Conservation (phyloP, 2,888 invertebrate genomes). For the Pachymerium ferrugineum region DNA sequence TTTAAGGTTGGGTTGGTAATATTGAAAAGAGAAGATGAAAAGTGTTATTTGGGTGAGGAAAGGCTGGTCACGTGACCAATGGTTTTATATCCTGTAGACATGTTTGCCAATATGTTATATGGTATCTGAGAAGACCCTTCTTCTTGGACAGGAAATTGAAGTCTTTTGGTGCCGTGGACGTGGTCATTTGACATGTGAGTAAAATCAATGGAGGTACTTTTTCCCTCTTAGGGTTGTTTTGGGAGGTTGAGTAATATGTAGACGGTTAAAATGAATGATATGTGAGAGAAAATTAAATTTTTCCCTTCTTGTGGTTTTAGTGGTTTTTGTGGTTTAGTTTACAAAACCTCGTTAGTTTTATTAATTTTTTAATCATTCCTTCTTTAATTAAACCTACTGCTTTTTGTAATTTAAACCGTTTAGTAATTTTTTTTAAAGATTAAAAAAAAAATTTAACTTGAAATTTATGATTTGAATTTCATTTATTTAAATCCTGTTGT, state of each 20-base stretch:
- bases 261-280: neutral
- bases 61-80: neutral
- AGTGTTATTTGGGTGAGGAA: neutral
- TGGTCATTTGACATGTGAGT: conserved; percentile 6
- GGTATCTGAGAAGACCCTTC: neutral
- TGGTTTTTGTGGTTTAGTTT: no score
- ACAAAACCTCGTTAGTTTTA: no score
- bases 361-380: no score
- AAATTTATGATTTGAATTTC: no score
- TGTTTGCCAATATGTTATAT: conserved; percentile 14
- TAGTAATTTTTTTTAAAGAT: no score
- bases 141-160: conserved; percentile 18
- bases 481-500: no score
- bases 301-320: no score
- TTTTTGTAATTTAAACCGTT: no score
- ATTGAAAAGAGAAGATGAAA: neutral
- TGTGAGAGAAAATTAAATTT: neutral
- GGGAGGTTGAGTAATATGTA: neutral
- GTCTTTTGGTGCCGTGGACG: neutral
- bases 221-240: neutral
- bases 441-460: no score
- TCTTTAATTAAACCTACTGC: no score
- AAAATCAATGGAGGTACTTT: neutral
- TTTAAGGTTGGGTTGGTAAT: neutral
- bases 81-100: conserved; percentile 1